Evolutionary conservation across 2,797 vertebrate genomes (phyloP).

Genomic region (Hoplostethus mediterraneus): DNA sequence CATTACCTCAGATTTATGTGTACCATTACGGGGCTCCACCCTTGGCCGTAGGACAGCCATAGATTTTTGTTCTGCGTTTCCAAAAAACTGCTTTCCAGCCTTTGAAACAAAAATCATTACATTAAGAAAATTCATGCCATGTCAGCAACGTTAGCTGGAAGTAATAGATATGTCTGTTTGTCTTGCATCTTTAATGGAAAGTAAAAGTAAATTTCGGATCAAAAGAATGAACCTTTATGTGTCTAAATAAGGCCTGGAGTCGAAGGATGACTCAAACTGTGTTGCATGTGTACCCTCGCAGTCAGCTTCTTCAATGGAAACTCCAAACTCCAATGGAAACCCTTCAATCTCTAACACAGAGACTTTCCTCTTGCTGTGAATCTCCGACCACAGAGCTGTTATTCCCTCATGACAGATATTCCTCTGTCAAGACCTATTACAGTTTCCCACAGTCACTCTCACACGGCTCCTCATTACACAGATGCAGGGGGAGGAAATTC

Average conservation of each 20-base stretch:
- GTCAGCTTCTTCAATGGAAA: constrained; percentile 73
- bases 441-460: constrained; percentile 62
- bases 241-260: constrained; percentile 37
- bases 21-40: constrained; percentile 54
- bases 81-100: constrained; percentile 11
- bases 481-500: constrained; percentile 32
- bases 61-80: constrained; percentile 34
- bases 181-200: constrained; percentile 20
- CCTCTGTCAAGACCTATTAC: constrained; percentile 67
- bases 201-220: constrained; percentile 70
- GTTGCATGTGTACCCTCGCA: constrained; percentile 28
- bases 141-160: constrained; percentile 7
- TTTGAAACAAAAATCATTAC: constrained; percentile 33
- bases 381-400: constrained; percentile 62
- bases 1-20: constrained; percentile 69
- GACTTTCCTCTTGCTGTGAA: constrained; percentile 66
- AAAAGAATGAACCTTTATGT: constrained; percentile 40
- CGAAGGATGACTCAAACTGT: constrained; percentile 46
- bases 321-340: constrained; percentile 53
- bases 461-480: constrained; percentile 35
- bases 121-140: constrained; percentile 34
- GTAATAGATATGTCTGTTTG: constrained; percentile 2
- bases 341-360: constrained; percentile 53
- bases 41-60: constrained; percentile 35
- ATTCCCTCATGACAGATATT: constrained; percentile 71